Percentiles rank a stretch among this genome's conserved stretches.
phyloP scores from a whole-genome alignment of 1,140 invertebrate genomes.

The Drosophila willistoni region DNA sequence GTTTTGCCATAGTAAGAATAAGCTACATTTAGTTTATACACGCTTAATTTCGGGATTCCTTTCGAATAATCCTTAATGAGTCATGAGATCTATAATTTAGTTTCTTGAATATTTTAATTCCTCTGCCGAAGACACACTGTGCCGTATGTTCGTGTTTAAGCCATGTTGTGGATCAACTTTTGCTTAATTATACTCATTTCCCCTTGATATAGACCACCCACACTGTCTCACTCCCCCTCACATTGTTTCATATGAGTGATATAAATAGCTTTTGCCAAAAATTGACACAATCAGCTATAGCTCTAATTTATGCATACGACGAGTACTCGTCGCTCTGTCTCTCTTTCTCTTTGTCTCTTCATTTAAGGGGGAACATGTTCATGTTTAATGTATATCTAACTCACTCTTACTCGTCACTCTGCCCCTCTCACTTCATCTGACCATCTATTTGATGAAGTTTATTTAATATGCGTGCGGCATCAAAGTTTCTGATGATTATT shows the following conservation, averaged over 20 bases:
- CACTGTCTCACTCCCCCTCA: too few species aligned
- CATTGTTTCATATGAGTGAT: slow-evolving; percentile 7
- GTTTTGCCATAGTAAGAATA: too few species aligned
- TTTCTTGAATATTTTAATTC: neutral
- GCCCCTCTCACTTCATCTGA: slow-evolving; percentile 14
- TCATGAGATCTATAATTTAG: too few species aligned
- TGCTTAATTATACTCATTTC: slow-evolving; percentile 6
- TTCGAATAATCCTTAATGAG: too few species aligned
- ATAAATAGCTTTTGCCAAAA: slow-evolving; percentile 20
- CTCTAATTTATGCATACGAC: slow-evolving; percentile 18
- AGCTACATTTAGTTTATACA: too few species aligned
- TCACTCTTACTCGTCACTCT: slow-evolving; percentile 9
- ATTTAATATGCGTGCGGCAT: slow-evolving; percentile 80
- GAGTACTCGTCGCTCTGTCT: neutral
- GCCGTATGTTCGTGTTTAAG: neutral
- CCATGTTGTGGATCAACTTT: neutral
- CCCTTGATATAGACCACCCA: neutral
- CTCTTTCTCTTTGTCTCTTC: neutral
- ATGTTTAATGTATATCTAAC: slow-evolving; percentile 7
- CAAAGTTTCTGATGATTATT: slow-evolving; percentile 80
- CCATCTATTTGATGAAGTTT: slow-evolving; percentile 48
- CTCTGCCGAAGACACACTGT: neutral
- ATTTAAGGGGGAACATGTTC: neutral
- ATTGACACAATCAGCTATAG: slow-evolving; percentile 19
- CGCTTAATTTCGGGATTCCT: too few species aligned